Base-by-base conservation (phyloP, 2,888 invertebrate genomes). In the Acanthacorydalis orientalis region DNA sequence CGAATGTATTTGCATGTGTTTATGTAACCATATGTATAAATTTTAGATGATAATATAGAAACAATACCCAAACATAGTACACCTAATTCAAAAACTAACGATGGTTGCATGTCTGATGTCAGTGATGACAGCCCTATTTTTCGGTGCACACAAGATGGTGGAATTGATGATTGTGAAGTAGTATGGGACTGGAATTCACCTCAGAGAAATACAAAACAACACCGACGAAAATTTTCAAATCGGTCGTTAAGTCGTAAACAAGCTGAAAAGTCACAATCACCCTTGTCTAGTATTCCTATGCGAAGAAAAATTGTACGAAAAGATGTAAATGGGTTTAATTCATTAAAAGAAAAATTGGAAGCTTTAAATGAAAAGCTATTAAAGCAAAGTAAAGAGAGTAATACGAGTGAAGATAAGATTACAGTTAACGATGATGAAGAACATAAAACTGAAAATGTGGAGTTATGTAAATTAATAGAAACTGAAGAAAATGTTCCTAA, bases 181-280 rank as follows among this genome's bases (percentile, higher is more conserved):
- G 57, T 65, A 6, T 71, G 71, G 71, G 69, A 70, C 51, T 70
- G 70, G 69, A 64, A 68, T 51, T 65, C 64, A 14, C 62, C 68
- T 2, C 53, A 58, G 50, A 32, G 31, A n/a, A 31, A 23, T 23
- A 23, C 23, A 23, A 23, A 23, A 23, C 23, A 23, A 6, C 23
- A 23, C 11, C 15, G 14, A 10, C 39, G 12, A 9, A 12, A 15
- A 38, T 38, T 9, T 15, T n/a, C 39, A 38, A 23, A 6, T 4
- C 23, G 23, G 3, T 23, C 23, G 23, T 15, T 37, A 37, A 37
- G 8, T 14, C 37, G 12, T 16, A 46, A 39, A 46, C 16, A 15
- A n/a, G 23, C 10, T 11, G 23, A 15, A 37, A 32, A 39, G n/a
- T 46, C 39, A 10, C 9, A 32, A 10, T 46, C 46, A n/a, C 46